Base-by-base conservation (phyloP, 2,797 vertebrate genomes). In the Babyrousa celebensis region DNA sequence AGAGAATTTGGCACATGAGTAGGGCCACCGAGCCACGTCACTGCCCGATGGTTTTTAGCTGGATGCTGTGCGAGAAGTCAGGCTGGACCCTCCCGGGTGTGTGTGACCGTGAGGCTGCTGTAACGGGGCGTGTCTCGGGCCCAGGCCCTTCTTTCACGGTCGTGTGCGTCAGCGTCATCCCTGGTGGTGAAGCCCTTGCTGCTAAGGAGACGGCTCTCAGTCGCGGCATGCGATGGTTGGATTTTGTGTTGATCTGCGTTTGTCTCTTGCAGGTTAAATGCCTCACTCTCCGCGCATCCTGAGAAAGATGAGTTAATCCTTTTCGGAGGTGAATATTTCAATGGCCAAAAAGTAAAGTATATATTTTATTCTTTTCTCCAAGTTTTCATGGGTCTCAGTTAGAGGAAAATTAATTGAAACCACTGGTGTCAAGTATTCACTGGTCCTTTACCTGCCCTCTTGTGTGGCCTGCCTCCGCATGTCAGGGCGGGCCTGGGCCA, bases 311-410 rank as follows among this genome's bases (percentile, higher is more conserved):
- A 99, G 90, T 98, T 99, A 94, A 99, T 99, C 97, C 98, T 99
- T 95, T 99, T 99, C 96, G 99, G 99, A 98, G 99, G 99, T 98
- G 99, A 99, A 98, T 99, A 99, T 98, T 99, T 99, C 98, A 99
- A 99, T 97, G 99, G 99, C 97, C 99, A 99, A 98, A 99, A 99
- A 99, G 99, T 99, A 99, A 99, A 74, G 98, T 99, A 99, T 98
- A 97, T 86, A 93, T 98, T 48, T 97, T 96, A 92, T 97, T 93
- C 72, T 89, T 79, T 92, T 65, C 60, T 16, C 58, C 95, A 89
- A 75, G 92, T 97, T 97, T 98, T 78, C 95, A 74, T 18, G 74
- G 87, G 89, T 92, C 58, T 78, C n/a, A n/a, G 89, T 96, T 96
- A 95, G 91, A 90, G 82, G 54, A 75, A 97, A 93, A 71, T 79